phyloP scores from a whole-genome alignment of 2,797 vertebrate species.

The Mionectes olivaceus region DNA sequence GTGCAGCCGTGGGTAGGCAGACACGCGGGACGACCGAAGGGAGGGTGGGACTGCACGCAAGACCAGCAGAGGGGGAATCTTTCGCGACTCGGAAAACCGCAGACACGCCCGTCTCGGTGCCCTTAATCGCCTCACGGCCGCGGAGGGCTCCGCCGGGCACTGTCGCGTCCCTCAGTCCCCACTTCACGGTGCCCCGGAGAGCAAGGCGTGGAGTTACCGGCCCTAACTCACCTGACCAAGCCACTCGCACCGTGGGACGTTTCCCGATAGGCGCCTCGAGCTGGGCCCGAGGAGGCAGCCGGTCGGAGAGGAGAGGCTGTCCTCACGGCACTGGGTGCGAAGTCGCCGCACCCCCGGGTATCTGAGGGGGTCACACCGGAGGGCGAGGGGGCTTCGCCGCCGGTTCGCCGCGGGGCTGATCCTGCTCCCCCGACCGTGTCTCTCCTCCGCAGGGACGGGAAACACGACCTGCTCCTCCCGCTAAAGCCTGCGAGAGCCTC shows the following conservation, averaged over 20 bases:
- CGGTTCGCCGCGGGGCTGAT: background rate
- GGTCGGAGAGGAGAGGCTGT: too few species aligned
- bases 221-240: background rate
- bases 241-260: background rate
- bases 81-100: background rate
- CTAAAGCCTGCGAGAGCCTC: background rate
- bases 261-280: background rate
- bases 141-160: background rate
- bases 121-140: background rate
- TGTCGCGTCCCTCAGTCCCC: background rate
- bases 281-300: background rate
- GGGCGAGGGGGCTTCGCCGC: background rate
- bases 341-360: background rate
- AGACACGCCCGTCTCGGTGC: rapidly evolving
- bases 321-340: background rate
- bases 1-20: background rate
- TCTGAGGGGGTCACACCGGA: too few species aligned
- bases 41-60: too few species aligned
- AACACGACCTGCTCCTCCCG: background rate
- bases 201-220: background rate
- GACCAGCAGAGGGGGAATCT: too few species aligned
- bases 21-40: too few species aligned
- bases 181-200: background rate
- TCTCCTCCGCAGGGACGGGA: background rate
- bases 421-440: rapidly evolving